A percentile compares a stretch with the other conserved stretches of the same genome.
phyloP scores from a whole-genome alignment of 2,888 invertebrate genomes.

The Uloborus plumipes region DNA sequence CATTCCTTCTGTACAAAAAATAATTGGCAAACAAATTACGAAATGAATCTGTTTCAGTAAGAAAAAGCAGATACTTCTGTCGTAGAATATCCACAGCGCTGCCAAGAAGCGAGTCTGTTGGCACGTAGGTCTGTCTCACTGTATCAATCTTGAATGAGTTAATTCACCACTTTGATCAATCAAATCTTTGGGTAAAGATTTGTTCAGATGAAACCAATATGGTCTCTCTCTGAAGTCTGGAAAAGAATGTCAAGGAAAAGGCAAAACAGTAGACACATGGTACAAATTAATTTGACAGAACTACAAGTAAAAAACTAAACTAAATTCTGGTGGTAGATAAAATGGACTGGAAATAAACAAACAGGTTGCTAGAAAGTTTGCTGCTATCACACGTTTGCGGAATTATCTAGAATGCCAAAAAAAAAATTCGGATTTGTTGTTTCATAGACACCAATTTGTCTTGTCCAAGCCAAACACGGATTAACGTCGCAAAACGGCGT shows the following conservation, averaged over 20 bases:
- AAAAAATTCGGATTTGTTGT: too few relatives aligned
- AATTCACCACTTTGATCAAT: constrained; percentile 54
- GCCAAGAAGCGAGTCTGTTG: constrained; percentile 36
- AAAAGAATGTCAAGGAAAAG: constrained; percentile 25
- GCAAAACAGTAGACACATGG: background rate
- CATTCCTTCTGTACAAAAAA: constrained; percentile 48
- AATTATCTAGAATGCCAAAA: too few relatives aligned
- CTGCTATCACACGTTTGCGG: too few relatives aligned
- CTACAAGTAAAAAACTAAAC: too few relatives aligned
- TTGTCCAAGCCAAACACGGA: too few relatives aligned
- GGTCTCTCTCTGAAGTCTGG: constrained; percentile 56
- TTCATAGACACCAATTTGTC: too few relatives aligned
- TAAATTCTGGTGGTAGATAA: too few relatives aligned
- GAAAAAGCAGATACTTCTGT: constrained; percentile 43
- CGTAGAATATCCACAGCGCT: constrained; percentile 41
- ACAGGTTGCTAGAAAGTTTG: too few relatives aligned
- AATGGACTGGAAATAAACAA: too few relatives aligned
- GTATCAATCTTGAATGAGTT: constrained; percentile 10
- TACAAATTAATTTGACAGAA: background rate
- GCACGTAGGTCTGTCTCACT: constrained; percentile 35
- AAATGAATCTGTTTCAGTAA: constrained; percentile 17
- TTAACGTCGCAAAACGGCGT: too few relatives aligned
- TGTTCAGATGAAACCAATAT: constrained; percentile 56
- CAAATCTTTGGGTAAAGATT: constrained; percentile 48
- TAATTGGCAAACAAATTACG: constrained; percentile 45